Percentiles rank a stretch among this genome's conserved stretches.
phyloP scores from a whole-genome alignment of 2,888 invertebrate genomes.

The Sycophila texana region DNA sequence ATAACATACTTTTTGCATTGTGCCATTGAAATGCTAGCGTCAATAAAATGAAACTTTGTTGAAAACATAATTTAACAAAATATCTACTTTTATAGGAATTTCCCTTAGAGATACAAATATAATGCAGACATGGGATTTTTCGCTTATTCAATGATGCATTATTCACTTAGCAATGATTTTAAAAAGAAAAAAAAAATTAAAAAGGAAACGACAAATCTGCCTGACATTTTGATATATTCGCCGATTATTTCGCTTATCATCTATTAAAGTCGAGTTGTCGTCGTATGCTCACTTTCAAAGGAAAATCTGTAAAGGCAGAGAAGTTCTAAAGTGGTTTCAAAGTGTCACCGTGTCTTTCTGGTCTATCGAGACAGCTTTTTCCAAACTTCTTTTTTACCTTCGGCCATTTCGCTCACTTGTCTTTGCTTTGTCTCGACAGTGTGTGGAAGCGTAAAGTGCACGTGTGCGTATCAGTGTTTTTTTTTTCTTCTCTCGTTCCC shows the following conservation, averaged over 20 bases:
- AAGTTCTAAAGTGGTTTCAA: constrained; percentile 70
- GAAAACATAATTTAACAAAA: neutral
- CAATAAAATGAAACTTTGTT: neutral
- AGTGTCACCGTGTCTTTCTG: constrained; percentile 66
- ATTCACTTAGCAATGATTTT: too few species aligned
- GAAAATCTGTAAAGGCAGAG: constrained; percentile 17
- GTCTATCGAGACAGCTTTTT: constrained; percentile 15
- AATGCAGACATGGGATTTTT: too few species aligned
- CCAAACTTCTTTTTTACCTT: constrained; percentile 3
- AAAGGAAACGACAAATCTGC: too few species aligned
- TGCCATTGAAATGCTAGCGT: too few species aligned
- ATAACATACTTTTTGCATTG: neutral
- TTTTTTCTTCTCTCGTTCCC: constrained; percentile 31
- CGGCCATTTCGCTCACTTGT: constrained; percentile 16
- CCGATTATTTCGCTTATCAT: too few species aligned
- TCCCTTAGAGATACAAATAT: neutral
- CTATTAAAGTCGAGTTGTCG: too few species aligned
- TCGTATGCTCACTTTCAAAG: too few species aligned
- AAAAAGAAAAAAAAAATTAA: too few species aligned
- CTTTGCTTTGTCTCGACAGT: neutral
- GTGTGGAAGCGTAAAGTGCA: neutral
- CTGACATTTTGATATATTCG: too few species aligned
- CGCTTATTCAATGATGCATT: too few species aligned
- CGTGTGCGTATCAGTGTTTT: constrained; percentile 36
- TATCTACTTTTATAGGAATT: neutral